Evolutionary conservation across 2,797 vertebrate genomes (phyloP), one percentile per base, ranked within the genome.

Genomic region (Amniataba percoides): DNA sequence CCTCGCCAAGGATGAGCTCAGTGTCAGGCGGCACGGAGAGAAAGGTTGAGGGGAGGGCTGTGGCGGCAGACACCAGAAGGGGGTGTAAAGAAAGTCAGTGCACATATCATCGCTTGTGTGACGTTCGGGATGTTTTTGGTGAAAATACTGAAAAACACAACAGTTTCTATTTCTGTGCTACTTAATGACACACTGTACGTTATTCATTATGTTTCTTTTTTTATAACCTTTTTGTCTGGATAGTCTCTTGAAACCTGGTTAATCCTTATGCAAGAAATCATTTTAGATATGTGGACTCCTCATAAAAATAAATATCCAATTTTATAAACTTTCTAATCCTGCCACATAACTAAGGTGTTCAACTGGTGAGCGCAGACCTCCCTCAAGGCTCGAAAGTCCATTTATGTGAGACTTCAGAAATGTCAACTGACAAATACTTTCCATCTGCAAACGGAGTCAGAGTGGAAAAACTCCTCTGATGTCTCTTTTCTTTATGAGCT

Each of bases 401-500:
- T 9, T 15, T 42, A 12, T 60, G 71, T 34, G 64, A 49, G 25
- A 34, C 45, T 27, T 61, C 23, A 70, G 65, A 85, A 75, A 80
- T 75, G 71, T 73, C 77, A 80, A 85, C 86, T 87, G 80, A 84
- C 74, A 87, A 55, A 85, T 64, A 52, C 43, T 76, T 74, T 81
- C 58, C 77, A 69, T 87, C 66, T 74, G 73, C 60, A 63, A 74
- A 65, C 23, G 59, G 61, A 68, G 58, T 53, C 53, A 4, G 55
- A 34, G 56, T 43, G 59, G 31, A 58, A 61, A 71, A 83, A 58
- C 71, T 76, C 79, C 72, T 82, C 39, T 1, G 19, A 85, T 77
- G 78, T 81, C 74, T 76, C 43, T 67, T 81, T 85, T 76, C 79
- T 88, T 89, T 87, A 91, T 83, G 84, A 92, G 88, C 85, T 68